Evolutionary conservation across 2,797 vertebrate genomes (phyloP).

Genomic region (Cacajao melanocephalus): DNA sequence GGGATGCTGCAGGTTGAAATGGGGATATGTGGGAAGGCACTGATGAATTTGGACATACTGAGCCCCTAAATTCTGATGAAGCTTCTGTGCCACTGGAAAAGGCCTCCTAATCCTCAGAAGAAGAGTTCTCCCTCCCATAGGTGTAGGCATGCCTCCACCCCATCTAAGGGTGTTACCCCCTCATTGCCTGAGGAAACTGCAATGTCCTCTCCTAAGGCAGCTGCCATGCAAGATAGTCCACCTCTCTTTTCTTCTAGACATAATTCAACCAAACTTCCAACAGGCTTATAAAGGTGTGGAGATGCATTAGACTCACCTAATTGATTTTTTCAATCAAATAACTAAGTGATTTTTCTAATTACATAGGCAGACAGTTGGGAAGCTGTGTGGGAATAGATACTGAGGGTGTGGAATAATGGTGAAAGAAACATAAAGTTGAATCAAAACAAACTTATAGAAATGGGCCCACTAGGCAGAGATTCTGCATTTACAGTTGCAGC

Average conservation of each 20-base stretch:
- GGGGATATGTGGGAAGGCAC: neutral
- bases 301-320: too few relatives aligned
- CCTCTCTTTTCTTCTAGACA: neutral
- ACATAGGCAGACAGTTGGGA: neutral
- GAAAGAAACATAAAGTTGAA: neutral
- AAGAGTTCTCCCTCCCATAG: neutral
- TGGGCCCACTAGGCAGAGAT: neutral
- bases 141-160: too few relatives aligned
- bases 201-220: neutral
- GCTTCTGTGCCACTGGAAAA: neutral
- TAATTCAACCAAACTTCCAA: neutral
- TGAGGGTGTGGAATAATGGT: neutral
- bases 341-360: neutral
- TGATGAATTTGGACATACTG: neutral
- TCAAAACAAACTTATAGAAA: neutral
- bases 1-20: neutral
- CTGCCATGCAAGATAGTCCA: too few relatives aligned
- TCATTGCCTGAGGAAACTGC: neutral
- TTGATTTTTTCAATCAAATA: too few relatives aligned
- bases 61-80: neutral
- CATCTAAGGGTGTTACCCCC: neutral
- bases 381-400: neutral
- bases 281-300: neutral
- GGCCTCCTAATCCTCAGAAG: too few relatives aligned
- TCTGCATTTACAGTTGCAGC: neutral